A percentile compares a stretch with the other conserved stretches of the same genome.
These are phyloP conservation scores for Pteruthius melanotis DNA, from an alignment of 2,113 vertebrate species.

Conservation along the genomic window DNA sequence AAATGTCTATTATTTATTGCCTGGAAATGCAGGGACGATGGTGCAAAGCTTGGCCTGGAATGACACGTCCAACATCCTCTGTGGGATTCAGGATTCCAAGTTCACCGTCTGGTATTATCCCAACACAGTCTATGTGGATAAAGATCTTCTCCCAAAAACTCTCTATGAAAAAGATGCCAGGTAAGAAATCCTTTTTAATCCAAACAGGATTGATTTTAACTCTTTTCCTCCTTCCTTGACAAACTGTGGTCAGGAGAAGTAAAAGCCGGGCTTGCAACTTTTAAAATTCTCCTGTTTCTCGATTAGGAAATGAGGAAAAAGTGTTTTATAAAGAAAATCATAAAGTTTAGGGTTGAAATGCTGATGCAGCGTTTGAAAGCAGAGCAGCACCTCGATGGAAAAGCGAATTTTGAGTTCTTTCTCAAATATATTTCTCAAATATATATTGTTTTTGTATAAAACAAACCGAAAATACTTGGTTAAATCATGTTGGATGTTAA, in stretches of 20 bases:
- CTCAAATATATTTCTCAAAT: no score
- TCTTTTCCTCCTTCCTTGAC: background rate
- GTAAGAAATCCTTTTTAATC: slow-evolving; percentile 58
- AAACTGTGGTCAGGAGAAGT: background rate
- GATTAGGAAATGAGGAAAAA: background rate
- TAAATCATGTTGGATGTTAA: background rate
- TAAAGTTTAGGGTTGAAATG: background rate
- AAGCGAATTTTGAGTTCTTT: background rate
- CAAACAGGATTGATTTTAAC: background rate
- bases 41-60: slow-evolving; percentile 92
- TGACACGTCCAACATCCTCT: slow-evolving; percentile 87
- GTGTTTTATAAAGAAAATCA: background rate
- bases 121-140: slow-evolving; percentile 86
- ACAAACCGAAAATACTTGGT: background rate
- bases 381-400: background rate
- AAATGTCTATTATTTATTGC: background rate
- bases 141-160: slow-evolving; percentile 88
- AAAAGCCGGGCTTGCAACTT: background rate
- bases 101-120: slow-evolving; percentile 94
- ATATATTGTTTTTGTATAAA: no score
- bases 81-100: slow-evolving; percentile 87
- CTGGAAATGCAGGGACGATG: slow-evolving; percentile 83
- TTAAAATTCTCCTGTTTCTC: background rate
- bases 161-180: slow-evolving; percentile 86
- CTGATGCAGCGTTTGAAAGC: fast-evolving